Percentiles rank a stretch among this genome's conserved stretches.
Evolutionary conservation across 2,113 vertebrate genomes (phyloP).

Genomic region (Percina caprodes): DNA sequence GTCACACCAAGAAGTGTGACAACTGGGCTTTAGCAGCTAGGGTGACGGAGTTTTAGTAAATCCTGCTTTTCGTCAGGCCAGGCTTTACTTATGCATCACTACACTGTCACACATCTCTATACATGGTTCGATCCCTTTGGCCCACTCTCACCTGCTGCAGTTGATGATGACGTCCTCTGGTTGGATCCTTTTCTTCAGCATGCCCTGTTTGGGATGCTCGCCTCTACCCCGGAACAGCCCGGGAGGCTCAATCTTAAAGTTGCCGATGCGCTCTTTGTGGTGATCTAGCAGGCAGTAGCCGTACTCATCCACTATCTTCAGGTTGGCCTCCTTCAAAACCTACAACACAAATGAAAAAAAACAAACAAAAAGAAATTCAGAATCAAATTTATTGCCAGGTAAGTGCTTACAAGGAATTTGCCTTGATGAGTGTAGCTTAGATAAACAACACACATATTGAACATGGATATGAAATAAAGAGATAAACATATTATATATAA

Average conservation of each 20-base stretch:
- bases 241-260: slow-evolving; percentile 82
- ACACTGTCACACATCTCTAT: not conserved
- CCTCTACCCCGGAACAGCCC: slow-evolving; percentile 79
- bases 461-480: too few species aligned
- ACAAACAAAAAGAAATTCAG: not conserved
- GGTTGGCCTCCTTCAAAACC: slow-evolving; percentile 80
- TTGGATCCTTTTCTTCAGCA: slow-evolving; percentile 83
- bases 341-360: slow-evolving; percentile 22
- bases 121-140: not conserved
- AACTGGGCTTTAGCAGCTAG: not conserved
- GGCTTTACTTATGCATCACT: not conserved
- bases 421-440: too few species aligned
- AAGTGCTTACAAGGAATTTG: too few species aligned
- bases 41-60: not conserved
- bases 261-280: slow-evolving; percentile 79
- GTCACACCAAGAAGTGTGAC: not conserved
- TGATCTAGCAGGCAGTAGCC: slow-evolving; percentile 81
- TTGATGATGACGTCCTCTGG: slow-evolving; percentile 84
- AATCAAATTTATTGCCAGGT: too few species aligned
- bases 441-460: too few species aligned
- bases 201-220: slow-evolving; percentile 83
- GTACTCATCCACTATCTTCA: slow-evolving; percentile 79
- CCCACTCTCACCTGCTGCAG: slow-evolving; percentile 71
- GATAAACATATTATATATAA: too few species aligned
- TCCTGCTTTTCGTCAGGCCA: not conserved